A percentile compares a stretch with the other conserved stretches of the same genome.
These are phyloP conservation scores for Smithornis capensis DNA, from an alignment of 2,113 vertebrate genomes.

Conservation along the genomic window DNA sequence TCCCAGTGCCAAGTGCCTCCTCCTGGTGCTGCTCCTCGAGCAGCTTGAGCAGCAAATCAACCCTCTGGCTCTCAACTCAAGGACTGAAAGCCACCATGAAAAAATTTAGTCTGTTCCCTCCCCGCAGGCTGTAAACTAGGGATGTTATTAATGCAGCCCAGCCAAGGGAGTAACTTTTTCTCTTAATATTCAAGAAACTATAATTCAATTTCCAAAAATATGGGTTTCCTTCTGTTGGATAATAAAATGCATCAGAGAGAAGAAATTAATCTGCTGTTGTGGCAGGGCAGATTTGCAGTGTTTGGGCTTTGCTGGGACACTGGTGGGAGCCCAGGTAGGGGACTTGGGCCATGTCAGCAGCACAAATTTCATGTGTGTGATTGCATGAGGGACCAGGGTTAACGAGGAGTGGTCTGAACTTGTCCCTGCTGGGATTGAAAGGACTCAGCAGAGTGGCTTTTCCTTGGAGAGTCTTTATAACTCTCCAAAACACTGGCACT, in stretches of 20 bases:
- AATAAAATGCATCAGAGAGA: not conserved
- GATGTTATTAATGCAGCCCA: not conserved
- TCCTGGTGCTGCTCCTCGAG: fast-evolving
- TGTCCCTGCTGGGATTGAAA: not conserved
- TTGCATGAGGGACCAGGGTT: fast-evolving
- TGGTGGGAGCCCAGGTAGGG: not conserved
- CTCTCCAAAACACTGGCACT: not conserved
- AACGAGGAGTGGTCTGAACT: not conserved
- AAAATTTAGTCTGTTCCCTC: not conserved
- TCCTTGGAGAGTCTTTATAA: not conserved
- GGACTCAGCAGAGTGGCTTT: not conserved
- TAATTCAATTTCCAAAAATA: constrained; percentile 28
- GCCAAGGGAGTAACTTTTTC: not conserved
- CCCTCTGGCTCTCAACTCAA: fast-evolving
- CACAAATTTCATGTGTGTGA: fast-evolving
- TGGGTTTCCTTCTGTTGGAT: not conserved
- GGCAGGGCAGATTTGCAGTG: not conserved
- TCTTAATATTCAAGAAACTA: constrained; percentile 3
- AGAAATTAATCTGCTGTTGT: not conserved
- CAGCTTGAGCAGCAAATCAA: not conserved
- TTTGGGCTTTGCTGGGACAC: not conserved
- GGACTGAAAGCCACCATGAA: not conserved
- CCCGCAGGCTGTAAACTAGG: not conserved
- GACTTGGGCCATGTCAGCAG: fast-evolving
- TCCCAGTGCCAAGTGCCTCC: not conserved